phyloP scores from a whole-genome alignment of 2,797 vertebrate species.

The Pelobates cultripes region DNA sequence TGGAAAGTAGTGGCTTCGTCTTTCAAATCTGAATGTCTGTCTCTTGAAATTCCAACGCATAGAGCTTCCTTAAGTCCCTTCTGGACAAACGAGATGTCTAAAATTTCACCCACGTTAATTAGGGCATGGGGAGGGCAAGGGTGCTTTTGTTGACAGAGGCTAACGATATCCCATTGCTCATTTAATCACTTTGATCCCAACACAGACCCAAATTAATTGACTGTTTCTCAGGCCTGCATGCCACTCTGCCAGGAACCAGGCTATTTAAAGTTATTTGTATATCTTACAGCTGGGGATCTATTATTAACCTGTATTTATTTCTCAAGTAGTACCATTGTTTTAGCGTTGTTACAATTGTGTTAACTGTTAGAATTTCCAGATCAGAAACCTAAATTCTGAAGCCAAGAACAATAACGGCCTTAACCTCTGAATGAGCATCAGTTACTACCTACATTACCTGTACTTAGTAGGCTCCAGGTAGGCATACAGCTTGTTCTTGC shows the following conservation, averaged over 20 bases:
- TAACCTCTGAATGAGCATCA: not conserved
- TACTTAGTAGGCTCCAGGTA: not conserved
- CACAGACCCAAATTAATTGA: conserved; percentile 24
- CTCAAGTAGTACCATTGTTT: too few species aligned
- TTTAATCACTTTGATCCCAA: conserved; percentile 45
- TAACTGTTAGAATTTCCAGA: not conserved
- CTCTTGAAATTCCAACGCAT: conserved; percentile 16
- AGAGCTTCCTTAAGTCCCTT: conserved; percentile 40
- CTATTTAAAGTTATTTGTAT: not conserved
- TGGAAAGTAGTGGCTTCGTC: conserved; percentile 24
- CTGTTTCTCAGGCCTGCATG: conserved; percentile 17
- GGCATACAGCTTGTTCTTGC: too few species aligned
- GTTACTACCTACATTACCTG: not conserved
- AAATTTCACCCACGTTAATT: conserved; percentile 53
- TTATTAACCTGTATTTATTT: not conserved
- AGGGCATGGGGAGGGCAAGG: not conserved
- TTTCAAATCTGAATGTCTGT: conserved; percentile 2
- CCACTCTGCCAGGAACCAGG: not conserved
- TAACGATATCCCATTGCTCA: conserved; percentile 40
- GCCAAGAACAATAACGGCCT: too few species aligned
- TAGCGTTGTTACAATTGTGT: not conserved
- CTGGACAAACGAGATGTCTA: conserved; percentile 33
- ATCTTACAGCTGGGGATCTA: not conserved
- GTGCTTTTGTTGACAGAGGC: conserved; percentile 50
- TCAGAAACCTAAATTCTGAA: not conserved